Evolutionary conservation across 2,888 invertebrate species (phyloP).

Genomic region (Hypena proboscidalis): DNA sequence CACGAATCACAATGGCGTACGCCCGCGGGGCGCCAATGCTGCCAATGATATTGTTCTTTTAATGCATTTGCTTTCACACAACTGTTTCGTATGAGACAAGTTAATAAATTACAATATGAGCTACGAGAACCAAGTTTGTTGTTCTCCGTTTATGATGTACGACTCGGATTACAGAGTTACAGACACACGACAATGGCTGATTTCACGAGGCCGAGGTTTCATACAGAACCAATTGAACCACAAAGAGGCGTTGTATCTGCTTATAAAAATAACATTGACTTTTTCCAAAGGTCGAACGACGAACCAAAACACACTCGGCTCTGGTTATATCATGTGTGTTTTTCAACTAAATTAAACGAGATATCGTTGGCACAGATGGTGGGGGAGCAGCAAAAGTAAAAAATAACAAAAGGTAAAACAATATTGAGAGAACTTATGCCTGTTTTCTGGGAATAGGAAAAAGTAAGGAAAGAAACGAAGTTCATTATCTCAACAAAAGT

Average conservation of each 20-base stretch:
- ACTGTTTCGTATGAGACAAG: constrained; percentile 17
- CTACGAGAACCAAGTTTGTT: constrained; percentile 8
- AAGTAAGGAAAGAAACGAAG: background rate
- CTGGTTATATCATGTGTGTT: constrained; percentile 14
- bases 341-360: constrained; percentile 22
- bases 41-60: constrained; percentile 53
- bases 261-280: constrained; percentile 25
- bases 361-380: constrained; percentile 29
- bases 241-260: constrained; percentile 16
- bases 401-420: constrained; percentile 15
- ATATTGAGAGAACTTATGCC: constrained; percentile 19
- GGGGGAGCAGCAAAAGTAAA: constrained; percentile 10
- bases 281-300: constrained; percentile 32
- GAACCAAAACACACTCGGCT: constrained; percentile 14
- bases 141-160: constrained; percentile 4
- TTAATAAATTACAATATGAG: constrained; percentile 10
- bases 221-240: constrained; percentile 20
- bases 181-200: constrained; percentile 11
- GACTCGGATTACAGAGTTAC: background rate
- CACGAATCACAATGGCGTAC: constrained; percentile 44
- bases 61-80: constrained; percentile 39
- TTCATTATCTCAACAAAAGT: constrained; percentile 21
- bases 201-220: constrained; percentile 12
- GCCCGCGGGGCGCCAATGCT: constrained; percentile 36
- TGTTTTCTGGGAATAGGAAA: background rate